Percentiles rank a stretch among this genome's conserved stretches.
These are phyloP conservation scores for Dreissena polymorpha DNA, from an alignment of 1,140 invertebrate genomes.

Conservation along the genomic window DNA sequence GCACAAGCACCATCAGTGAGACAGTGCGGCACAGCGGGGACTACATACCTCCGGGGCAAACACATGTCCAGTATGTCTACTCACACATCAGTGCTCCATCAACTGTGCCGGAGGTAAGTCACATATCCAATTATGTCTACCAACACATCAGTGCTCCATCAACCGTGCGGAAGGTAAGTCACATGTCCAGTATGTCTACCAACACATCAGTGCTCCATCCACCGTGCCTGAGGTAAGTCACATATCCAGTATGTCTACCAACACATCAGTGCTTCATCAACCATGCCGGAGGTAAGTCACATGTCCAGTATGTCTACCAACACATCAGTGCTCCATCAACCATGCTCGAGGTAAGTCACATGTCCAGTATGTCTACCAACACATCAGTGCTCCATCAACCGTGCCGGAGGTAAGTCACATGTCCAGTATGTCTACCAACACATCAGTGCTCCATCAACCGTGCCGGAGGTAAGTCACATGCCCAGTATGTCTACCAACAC, in stretches of 20 bases:
- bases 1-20: constrained; percentile 70
- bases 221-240: constrained; percentile 67
- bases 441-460: constrained; percentile 60
- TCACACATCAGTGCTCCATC: constrained; percentile 57
- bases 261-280: constrained; percentile 56
- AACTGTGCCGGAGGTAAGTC: constrained; percentile 65
- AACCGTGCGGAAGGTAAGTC: constrained; percentile 67
- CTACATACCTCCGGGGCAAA: constrained; percentile 53
- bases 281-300: constrained; percentile 66
- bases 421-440: constrained; percentile 51
- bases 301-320: constrained; percentile 50
- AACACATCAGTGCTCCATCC: constrained; percentile 55
- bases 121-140: too few species aligned
- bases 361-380: constrained; percentile 50
- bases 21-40: constrained; percentile 59
- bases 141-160: constrained; percentile 57
- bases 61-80: constrained; percentile 43
- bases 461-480: constrained; percentile 64
- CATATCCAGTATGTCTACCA: constrained; percentile 50
- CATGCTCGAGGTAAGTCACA: constrained; percentile 65
- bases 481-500: constrained; percentile 47
- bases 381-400: constrained; percentile 58
- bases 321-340: constrained; percentile 58
- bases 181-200: constrained; percentile 49
- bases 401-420: constrained; percentile 65